Base-by-base conservation (phyloP, 2,113 vertebrate species). In the Ceuthmochares aereus region DNA sequence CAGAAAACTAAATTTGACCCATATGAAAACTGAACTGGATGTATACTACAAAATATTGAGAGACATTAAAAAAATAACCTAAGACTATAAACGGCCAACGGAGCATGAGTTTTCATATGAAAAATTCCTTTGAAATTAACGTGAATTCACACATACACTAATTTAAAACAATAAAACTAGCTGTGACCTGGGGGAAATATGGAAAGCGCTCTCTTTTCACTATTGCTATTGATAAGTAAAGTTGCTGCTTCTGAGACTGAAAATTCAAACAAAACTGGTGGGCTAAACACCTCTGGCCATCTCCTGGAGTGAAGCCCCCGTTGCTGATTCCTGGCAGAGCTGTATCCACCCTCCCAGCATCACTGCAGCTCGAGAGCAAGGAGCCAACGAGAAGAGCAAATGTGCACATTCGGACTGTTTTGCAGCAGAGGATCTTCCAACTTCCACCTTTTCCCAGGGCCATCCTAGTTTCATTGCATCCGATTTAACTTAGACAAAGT, bases 391-490 rank as follows among this genome's bases (percentile, higher is more conserved):
- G 13, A 17, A 63, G 34, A 80, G 11, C 30, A 34, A 37, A 14
- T 1, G 4, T 7, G 36, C 40, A 10, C 4, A 3, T 12, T 30
- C 1, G 0, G 34, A 23, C 7, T 42, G 47, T 7, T 56, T 16
- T 16, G 63, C 23, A 76, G 7, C 30, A 32, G 12, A 76, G 64
- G 58, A 43, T 21, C 58, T 25, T 70, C 37, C 40, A 37, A 6
- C 21, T 52, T 42, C 18, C 23, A n/a, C n/a, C 27, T 7, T 30
- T 56, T 62, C 45, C 26, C 8, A 2, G 47, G 11, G 10, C 20
- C 32, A 34, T 22, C 49, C 15, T 34, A 9, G 43, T 29, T 16
- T 47, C 2, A 0, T n/a, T 29, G 26, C 25, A 13, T 15, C 51
- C 15, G 27, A 1, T 21, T 10, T 36, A 26, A 81, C 21, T 6